These are phyloP conservation scores for Nasua narica DNA, from an alignment of 2,797 vertebrate species.

Conservation along the genomic window DNA sequence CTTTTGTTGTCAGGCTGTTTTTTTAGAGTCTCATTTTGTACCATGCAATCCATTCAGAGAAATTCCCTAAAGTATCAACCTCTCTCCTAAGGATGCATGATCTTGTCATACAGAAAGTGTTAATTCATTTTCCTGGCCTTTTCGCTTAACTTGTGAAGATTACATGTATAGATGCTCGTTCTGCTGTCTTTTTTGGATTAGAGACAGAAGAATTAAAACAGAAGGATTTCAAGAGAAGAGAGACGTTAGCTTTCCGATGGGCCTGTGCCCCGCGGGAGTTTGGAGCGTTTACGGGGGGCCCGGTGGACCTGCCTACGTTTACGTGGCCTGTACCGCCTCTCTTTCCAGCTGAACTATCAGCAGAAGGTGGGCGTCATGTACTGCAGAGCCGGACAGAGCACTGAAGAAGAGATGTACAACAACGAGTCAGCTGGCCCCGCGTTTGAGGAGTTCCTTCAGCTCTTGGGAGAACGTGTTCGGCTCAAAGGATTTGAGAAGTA, in stretches of 20 bases:
- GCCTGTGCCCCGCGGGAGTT: background rate
- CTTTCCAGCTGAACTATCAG: conserved; percentile 94
- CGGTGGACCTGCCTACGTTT: background rate
- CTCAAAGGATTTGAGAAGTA: conserved; percentile 98
- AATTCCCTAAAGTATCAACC: background rate
- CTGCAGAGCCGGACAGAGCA: conserved; percentile 95
- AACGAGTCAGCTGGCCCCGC: conserved; percentile 94
- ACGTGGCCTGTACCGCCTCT: conserved; percentile 26
- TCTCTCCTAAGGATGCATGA: background rate
- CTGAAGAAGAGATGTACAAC: conserved; percentile 99
- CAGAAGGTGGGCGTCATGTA: conserved; percentile 99
- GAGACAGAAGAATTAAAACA: background rate
- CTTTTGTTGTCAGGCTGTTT: background rate
- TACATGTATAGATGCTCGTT: background rate
- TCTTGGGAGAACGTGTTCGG: conserved; percentile 95
- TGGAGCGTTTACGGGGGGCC: background rate
- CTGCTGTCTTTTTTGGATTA: background rate
- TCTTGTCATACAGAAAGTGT: background rate
- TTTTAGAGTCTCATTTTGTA: background rate
- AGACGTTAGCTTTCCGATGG: background rate
- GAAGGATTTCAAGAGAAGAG: conserved; percentile 30
- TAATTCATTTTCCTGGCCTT: background rate
- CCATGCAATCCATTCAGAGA: conserved; percentile 30
- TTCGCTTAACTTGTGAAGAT: conserved; percentile 7
- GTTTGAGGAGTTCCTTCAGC: conserved; percentile 96